phyloP scores from a whole-genome alignment of 2,888 invertebrate genomes.

The Nemotelus nigrinus region DNA sequence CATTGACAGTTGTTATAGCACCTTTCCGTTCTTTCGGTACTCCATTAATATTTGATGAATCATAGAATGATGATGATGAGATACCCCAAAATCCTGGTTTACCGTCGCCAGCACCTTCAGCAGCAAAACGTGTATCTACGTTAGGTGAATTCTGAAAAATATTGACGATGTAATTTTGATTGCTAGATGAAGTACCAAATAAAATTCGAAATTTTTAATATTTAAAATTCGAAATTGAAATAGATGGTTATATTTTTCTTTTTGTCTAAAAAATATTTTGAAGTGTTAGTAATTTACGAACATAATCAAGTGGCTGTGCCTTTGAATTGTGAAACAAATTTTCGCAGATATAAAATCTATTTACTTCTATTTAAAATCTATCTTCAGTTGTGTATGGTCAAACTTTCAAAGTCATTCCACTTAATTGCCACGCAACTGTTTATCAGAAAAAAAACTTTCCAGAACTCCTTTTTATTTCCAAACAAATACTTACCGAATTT shows the following conservation, averaged over 20 bases:
- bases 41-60: conserved; percentile 71
- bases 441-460: no score
- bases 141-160: conserved; percentile 67
- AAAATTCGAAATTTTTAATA: not conserved
- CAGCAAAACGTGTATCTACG: conserved; percentile 63
- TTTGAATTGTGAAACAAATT: no score
- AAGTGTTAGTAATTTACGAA: no score
- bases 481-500: conserved; percentile 68
- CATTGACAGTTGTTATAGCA: conserved; percentile 75
- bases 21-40: conserved; percentile 67
- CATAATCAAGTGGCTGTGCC: no score
- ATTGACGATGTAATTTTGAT: not conserved
- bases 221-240: conserved; percentile 1
- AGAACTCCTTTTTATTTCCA: no score
- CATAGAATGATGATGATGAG: conserved; percentile 72
- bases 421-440: no score
- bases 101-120: conserved; percentile 55
- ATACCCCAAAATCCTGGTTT: conserved; percentile 66
- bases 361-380: no score
- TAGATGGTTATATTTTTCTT: not conserved
- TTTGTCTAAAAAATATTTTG: not conserved
- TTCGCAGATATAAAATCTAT: no score
- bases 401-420: no score
- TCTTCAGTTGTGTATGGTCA: no score
- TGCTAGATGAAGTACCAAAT: not conserved